These are phyloP conservation scores for Catostylus mosaicus DNA, from an alignment of 30 jellyfish, hydroid and myxozoan genomes.

Conservation along the genomic window DNA sequence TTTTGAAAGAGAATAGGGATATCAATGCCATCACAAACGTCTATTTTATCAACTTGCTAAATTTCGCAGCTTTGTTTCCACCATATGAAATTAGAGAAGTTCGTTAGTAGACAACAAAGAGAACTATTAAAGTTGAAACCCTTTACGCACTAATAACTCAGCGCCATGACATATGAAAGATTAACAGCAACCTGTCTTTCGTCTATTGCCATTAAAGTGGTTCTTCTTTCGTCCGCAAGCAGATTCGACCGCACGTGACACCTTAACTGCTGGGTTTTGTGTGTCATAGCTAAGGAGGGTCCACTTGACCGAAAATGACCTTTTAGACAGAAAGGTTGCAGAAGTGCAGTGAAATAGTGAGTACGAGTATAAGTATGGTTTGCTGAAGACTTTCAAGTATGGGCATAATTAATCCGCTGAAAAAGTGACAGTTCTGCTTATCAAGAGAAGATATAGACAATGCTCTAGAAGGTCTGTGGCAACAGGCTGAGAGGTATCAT, in stretches of 20 bases:
- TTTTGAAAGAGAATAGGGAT: neutral
- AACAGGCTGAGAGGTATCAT: too few species aligned
- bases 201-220: neutral
- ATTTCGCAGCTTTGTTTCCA: neutral
- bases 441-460: too few species aligned
- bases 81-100: neutral
- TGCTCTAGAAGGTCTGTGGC: too few species aligned
- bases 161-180: neutral
- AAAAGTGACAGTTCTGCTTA: too few species aligned
- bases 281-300: conserved; percentile 28
- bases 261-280: conserved; percentile 18
- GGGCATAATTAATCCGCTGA: too few species aligned
- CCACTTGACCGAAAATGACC: conserved; percentile 16
- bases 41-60: neutral
- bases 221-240: conserved; percentile 26
- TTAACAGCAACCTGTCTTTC: conserved; percentile 16
- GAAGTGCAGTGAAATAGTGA: neutral
- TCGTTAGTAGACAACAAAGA: neutral
- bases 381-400: neutral
- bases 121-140: neutral
- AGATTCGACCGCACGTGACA: conserved; percentile 35
- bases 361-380: neutral
- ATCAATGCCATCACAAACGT: neutral
- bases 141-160: neutral
- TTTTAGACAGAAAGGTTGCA: conserved; percentile 10